These are phyloP conservation scores for Drosophila kepulauana DNA, from an alignment of 1,140 invertebrate species.

Conservation along the genomic window DNA sequence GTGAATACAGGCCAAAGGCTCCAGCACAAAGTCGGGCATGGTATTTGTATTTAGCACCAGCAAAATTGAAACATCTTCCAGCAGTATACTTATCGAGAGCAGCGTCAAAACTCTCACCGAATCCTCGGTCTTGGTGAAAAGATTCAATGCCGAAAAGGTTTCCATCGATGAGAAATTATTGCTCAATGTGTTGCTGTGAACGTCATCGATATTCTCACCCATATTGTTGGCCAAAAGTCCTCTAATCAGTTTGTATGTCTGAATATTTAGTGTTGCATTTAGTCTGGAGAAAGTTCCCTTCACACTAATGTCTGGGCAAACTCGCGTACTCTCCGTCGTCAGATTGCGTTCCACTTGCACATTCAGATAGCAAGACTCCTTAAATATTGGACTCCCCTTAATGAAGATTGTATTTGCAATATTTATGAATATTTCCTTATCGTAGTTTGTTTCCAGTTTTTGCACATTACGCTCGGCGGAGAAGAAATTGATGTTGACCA, in stretches of 20 bases:
- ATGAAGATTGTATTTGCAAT: constrained; percentile 75
- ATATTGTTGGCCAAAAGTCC: constrained; percentile 96
- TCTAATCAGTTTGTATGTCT: constrained; percentile 95
- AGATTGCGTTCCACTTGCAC: constrained; percentile 94
- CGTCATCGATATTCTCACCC: constrained; percentile 94
- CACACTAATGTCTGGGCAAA: constrained; percentile 94
- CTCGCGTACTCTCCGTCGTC: constrained; percentile 85
- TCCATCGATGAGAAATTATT: constrained; percentile 66
- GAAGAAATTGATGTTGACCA: constrained; percentile 94
- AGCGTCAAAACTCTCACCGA: constrained; percentile 88
- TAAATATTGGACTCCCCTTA: constrained; percentile 89
- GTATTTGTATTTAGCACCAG: constrained; percentile 86
- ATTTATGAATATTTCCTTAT: constrained; percentile 56
- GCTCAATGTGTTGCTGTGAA: constrained; percentile 80
- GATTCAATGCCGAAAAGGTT: constrained; percentile 59
- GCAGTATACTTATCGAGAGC: constrained; percentile 92
- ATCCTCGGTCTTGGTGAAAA: constrained; percentile 49
- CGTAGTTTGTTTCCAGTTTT: constrained; percentile 43
- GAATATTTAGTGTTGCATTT: constrained; percentile 92
- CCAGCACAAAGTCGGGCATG: constrained; percentile 59
- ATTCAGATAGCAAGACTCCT: constrained; percentile 92
- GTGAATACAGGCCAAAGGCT: constrained; percentile 93
- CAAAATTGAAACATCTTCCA: constrained; percentile 94
- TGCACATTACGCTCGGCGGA: constrained; percentile 86
- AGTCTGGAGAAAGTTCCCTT: constrained; percentile 94